Evolutionary conservation across 2,888 invertebrate genomes (phyloP).

Genomic region (Heterodera filipjevi): DNA sequence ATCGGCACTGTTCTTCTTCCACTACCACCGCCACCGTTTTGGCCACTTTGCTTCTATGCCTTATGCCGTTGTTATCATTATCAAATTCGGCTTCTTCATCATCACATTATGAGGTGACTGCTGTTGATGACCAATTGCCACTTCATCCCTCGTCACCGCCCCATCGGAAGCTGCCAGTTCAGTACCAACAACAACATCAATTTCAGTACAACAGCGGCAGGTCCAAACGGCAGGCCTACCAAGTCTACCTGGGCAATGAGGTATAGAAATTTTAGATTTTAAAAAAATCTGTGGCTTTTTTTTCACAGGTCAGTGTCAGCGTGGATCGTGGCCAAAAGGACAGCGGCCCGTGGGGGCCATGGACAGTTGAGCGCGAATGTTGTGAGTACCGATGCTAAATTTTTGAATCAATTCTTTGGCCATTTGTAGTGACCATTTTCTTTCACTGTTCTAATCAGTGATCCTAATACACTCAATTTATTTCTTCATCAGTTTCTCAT

Average conservation of each 20-base stretch:
- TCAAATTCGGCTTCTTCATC: background rate
- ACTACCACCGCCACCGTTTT: too few species aligned
- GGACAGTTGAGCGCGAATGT: conserved; percentile 83
- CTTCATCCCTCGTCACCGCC: conserved; percentile 26
- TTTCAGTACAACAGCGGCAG: conserved; percentile 26
- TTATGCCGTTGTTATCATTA: background rate
- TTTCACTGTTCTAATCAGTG: too few species aligned
- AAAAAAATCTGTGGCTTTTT: background rate
- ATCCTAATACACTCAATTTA: too few species aligned
- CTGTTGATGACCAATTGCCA: background rate
- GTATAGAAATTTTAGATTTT: background rate
- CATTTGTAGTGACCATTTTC: background rate
- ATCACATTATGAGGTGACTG: background rate
- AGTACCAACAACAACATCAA: background rate
- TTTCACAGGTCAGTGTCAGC: conserved; percentile 54
- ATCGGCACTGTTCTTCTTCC: too few species aligned
- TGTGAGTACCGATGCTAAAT: conserved; percentile 64
- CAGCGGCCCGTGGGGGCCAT: conserved; percentile 71
- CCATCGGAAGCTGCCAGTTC: background rate
- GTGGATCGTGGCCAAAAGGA: conserved; percentile 57
- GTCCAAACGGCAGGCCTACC: conserved; percentile 62
- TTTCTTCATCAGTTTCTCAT: too few species aligned
- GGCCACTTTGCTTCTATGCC: background rate
- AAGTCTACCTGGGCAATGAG: conserved; percentile 61
- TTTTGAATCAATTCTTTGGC: background rate